These are phyloP conservation scores for Phoenicopterus ruber DNA, from an alignment of 2,113 vertebrate genomes.

Conservation along the genomic window DNA sequence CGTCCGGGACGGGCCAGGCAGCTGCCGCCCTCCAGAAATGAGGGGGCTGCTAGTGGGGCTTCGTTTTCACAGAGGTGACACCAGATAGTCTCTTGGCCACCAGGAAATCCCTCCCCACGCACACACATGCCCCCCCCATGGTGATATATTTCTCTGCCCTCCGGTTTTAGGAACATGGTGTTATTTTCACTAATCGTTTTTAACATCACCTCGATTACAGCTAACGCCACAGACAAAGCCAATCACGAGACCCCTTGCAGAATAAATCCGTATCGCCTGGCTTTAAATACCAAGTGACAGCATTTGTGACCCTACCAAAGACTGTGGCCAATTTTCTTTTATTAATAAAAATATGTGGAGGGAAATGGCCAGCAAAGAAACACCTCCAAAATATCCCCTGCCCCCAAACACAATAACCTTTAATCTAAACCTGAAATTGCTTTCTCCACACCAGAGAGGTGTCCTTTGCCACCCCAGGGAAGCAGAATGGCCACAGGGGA, in stretches of 20 bases:
- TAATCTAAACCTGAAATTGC: background rate
- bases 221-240: background rate
- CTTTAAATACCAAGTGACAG: background rate
- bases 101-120: background rate
- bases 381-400: background rate
- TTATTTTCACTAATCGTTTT: background rate
- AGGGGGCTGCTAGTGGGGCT: background rate
- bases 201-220: slow-evolving; percentile 22
- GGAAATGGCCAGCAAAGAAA: background rate
- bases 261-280: background rate
- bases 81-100: background rate
- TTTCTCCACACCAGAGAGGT: background rate
- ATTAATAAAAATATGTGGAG: slow-evolving; percentile 20
- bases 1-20: background rate
- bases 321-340: background rate
- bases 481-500: too few relatives aligned
- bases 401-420: background rate
- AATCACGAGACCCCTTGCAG: background rate
- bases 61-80: background rate
- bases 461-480: background rate
- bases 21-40: background rate
- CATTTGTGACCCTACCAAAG: background rate
- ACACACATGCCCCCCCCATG: too few relatives aligned
- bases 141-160: background rate
- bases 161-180: background rate